Base-by-base conservation (phyloP, 1,140 invertebrate species). In the Nixonia krombeini region DNA sequence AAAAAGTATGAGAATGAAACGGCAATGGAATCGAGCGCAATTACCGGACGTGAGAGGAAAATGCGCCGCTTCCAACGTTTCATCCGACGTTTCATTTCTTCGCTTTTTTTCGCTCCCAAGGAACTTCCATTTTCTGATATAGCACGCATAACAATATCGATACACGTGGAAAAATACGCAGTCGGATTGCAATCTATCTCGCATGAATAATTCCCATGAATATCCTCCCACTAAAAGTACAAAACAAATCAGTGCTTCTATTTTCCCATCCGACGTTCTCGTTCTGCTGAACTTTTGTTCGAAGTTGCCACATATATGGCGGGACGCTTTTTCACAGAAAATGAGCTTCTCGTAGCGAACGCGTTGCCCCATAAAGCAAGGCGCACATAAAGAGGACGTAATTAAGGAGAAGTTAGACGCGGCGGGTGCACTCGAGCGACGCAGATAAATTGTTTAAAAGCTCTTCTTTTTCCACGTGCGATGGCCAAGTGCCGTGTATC, bases 321-420 rank as follows among this genome's bases (percentile, higher is more conserved):
- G 28, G 29, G 29, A 35, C 23, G 45, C 17, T 50, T 42, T 50
- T 58, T 58, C 40, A 38, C 28, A 26, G 21, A 45, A 51, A 59
- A 59, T 44, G 38, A 50, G 47, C 41, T 47, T 33, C 29, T 28
- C 28, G 29, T 28, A 33, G 28, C 18, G 33, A 33, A 16, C 44
- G n/a, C 16, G 16, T 50, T 51, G 29, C 40, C 23, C 41, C 47
- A 51, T 51, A 59, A 50, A 59, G 40, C 46, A 59, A 59, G 45
- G 42, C 47, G 42, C 46, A 58, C 46, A 58, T 46, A 45, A 44
- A 58, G 31, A 47, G 46, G 35, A 17, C 55, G 55, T 58, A 58
- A 58, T 58, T 58, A 58, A 58, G 38, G 55, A 16, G 35, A 57
- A 57, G 53, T 57, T 49, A 38, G 53, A 50, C 28, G 46, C 37